phyloP scores from a whole-genome alignment of 2,113 vertebrate species.

The Solea senegalensis region DNA sequence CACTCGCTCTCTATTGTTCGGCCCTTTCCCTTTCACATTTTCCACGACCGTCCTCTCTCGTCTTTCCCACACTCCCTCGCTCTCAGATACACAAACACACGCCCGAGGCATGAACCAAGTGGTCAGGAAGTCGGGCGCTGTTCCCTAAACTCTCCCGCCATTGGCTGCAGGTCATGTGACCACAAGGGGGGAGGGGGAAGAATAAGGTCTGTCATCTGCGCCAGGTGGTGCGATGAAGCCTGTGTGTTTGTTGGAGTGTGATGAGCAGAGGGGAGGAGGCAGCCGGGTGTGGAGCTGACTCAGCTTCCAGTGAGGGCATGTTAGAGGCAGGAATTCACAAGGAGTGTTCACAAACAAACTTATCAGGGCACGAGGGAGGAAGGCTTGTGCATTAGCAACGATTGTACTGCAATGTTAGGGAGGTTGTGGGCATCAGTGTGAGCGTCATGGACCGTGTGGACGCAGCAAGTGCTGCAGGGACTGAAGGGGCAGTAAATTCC shows the following conservation, averaged over 20 bases:
- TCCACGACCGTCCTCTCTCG: constrained; percentile 31
- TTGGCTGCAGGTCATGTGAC: constrained; percentile 67
- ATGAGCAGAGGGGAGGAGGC: constrained; percentile 48
- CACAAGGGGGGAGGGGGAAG: constrained; percentile 11
- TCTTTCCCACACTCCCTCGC: constrained; percentile 37
- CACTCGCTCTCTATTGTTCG: constrained; percentile 67
- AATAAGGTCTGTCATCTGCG: constrained; percentile 25
- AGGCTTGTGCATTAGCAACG: constrained; percentile 1
- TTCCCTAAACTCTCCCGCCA: constrained; percentile 22
- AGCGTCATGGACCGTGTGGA: constrained; percentile 3
- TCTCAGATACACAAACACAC: constrained; percentile 3
- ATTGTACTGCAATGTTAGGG: constrained; percentile 14
- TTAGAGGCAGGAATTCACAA: constrained; percentile 65
- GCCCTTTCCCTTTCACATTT: constrained; percentile 40
- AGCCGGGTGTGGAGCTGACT: constrained; percentile 33
- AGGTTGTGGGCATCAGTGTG: constrained; percentile 8
- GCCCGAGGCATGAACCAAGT: constrained; percentile 42
- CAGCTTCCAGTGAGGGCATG: constrained; percentile 69
- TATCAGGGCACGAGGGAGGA: constrained; percentile 28
- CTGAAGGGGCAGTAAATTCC: background rate
- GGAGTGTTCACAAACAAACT: constrained; percentile 51
- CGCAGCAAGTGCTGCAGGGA: constrained; percentile 5
- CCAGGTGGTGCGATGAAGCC: constrained; percentile 55
- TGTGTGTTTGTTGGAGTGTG: constrained; percentile 43
- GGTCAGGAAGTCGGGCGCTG: constrained; percentile 44